Evolutionary conservation across 2,113 vertebrate genomes (phyloP).

Genomic region (Dicentrarchus labrax): DNA sequence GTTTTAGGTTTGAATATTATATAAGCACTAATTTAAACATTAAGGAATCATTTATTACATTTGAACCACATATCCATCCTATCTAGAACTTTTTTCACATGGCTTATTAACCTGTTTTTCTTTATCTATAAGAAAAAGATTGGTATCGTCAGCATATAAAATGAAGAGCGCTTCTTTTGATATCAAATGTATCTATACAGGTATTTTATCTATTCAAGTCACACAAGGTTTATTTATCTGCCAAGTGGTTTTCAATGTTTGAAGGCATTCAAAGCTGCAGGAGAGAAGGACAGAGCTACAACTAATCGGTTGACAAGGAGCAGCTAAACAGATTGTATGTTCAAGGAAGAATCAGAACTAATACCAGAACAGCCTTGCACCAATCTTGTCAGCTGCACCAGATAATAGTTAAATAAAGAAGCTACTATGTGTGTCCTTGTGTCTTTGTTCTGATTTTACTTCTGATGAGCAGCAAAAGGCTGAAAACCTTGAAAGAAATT

Average conservation of each 20-base stretch:
- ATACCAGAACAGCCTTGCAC: neutral
- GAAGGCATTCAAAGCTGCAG: neutral
- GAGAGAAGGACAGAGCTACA: neutral
- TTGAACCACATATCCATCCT: too few relatives aligned
- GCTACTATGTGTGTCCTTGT: conserved; percentile 7
- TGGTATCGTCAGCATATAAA: too few relatives aligned
- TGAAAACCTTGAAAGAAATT: conserved; percentile 29
- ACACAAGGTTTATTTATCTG: neutral
- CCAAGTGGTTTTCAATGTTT: neutral
- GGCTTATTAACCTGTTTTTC: too few relatives aligned
- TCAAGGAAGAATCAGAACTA: neutral
- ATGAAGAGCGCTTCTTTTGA: too few relatives aligned
- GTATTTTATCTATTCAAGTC: neutral
- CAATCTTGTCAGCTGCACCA: neutral
- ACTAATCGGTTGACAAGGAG: neutral
- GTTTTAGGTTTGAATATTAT: too few relatives aligned
- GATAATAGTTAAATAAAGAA: neutral
- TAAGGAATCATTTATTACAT: too few relatives aligned
- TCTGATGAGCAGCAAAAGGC: conserved; percentile 24
- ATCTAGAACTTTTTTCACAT: too few relatives aligned
- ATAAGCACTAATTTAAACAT: too few relatives aligned
- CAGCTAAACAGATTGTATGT: neutral
- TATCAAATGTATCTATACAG: neutral
- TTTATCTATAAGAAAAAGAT: too few relatives aligned
- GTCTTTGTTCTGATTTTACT: conserved; percentile 31